phyloP scores from a whole-genome alignment of 2,797 vertebrate species.

The Amblyopsis hoosieri region DNA sequence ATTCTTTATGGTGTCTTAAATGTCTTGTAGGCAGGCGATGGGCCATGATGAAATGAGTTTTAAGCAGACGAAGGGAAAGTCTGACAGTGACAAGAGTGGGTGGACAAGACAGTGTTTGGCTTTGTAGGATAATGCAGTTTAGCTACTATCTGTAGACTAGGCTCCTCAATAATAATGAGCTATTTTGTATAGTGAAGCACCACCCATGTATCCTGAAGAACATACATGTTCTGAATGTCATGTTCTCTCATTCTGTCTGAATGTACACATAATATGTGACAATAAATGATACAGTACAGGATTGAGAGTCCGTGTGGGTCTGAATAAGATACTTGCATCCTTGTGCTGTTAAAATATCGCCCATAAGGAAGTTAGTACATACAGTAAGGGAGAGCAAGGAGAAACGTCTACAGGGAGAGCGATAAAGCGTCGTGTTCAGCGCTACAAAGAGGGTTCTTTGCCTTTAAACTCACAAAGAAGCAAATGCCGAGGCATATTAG shows the following conservation, averaged over 20 bases:
- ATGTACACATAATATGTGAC: constrained; percentile 1
- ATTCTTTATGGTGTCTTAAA: constrained; percentile 73
- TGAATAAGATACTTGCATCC: too few relatives aligned
- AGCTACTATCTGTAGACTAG: too few relatives aligned
- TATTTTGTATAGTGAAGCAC: constrained; percentile 3
- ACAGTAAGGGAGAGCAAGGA: background rate
- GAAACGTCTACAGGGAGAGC: background rate
- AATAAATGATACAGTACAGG: too few relatives aligned
- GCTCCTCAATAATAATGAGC: background rate
- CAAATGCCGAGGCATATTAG: constrained; percentile 44
- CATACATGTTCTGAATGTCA: too few relatives aligned
- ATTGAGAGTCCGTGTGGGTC: too few relatives aligned
- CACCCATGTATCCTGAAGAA: constrained; percentile 30
- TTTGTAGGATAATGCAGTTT: constrained; percentile 12
- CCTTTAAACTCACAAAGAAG: constrained; percentile 43
- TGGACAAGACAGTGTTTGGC: constrained; percentile 19
- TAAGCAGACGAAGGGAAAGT: constrained; percentile 15
- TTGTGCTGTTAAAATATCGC: constrained; percentile 27
- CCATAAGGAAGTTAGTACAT: constrained; percentile 13
- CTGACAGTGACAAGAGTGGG: constrained; percentile 16
- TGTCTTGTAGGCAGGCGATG: constrained; percentile 46
- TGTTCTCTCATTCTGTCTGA: constrained; percentile 6
- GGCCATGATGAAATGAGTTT: constrained; percentile 21
- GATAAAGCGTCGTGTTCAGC: constrained; percentile 33
- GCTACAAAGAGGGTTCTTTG: constrained; percentile 38